These are phyloP conservation scores for Podotricha telesiphe DNA, from an alignment of 2,888 invertebrate species.

Conservation along the genomic window DNA sequence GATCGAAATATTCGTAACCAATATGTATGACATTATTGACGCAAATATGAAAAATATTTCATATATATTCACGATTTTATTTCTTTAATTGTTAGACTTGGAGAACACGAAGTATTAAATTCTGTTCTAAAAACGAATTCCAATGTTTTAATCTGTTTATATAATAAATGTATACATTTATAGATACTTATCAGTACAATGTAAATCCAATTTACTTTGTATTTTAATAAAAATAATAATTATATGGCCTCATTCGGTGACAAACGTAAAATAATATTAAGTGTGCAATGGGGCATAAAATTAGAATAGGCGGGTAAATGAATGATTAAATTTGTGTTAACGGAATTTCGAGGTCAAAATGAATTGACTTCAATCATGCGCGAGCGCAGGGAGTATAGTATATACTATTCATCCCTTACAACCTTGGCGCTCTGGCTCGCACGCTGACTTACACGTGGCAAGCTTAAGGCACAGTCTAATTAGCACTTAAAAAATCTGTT, in stretches of 20 bases:
- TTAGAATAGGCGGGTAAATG: constrained; percentile 41
- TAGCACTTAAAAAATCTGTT: constrained; percentile 4
- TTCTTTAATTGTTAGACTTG: no score
- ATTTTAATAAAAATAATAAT: constrained; percentile 17
- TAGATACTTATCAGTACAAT: background rate
- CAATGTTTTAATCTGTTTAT: background rate
- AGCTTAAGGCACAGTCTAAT: constrained; percentile 49
- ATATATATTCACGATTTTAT: no score
- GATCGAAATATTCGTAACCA: no score
- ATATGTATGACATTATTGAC: no score
- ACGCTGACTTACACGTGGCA: constrained; percentile 59
- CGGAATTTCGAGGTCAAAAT: constrained; percentile 49
- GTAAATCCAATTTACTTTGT: background rate
- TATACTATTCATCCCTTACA: constrained; percentile 54
- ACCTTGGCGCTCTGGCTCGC: constrained; percentile 57
- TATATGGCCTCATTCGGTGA: constrained; percentile 26
- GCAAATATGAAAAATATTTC: no score
- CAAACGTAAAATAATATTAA: constrained; percentile 35
- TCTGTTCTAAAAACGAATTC: background rate
- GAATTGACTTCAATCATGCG: constrained; percentile 51
- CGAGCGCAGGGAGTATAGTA: constrained; percentile 48
- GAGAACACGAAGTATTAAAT: no score
- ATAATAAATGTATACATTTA: background rate
- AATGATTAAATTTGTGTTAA: constrained; percentile 41
- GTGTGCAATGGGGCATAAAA: constrained; percentile 40